phyloP scores from a whole-genome alignment of 2,888 invertebrate species.

The Oconnorella tubifera region DNA sequence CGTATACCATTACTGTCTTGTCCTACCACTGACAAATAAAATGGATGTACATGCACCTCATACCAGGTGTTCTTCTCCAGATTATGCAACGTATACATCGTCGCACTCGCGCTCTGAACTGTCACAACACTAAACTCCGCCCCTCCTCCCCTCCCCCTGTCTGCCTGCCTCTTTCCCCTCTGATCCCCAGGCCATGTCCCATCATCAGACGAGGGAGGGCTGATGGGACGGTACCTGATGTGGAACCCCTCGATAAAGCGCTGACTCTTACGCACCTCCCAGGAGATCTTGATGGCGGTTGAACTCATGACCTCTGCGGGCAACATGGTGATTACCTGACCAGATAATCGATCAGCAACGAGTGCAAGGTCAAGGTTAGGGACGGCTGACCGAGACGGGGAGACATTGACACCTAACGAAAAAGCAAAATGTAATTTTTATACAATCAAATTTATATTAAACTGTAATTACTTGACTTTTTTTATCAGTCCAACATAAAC shows the following conservation, averaged over 20 bases:
- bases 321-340: constrained; percentile 74
- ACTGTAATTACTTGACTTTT: too few species aligned
- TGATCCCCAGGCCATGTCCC: background rate
- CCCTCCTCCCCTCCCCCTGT: background rate
- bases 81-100: constrained; percentile 61
- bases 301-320: constrained; percentile 77
- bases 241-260: constrained; percentile 48
- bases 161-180: background rate
- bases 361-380: constrained; percentile 27
- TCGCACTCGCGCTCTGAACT: constrained; percentile 52
- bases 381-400: too few species aligned
- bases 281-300: constrained; percentile 79
- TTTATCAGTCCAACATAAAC: too few species aligned
- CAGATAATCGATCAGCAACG: constrained; percentile 60
- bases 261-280: too few species aligned
- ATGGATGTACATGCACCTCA: constrained; percentile 88
- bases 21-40: constrained; percentile 81
- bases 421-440: too few species aligned
- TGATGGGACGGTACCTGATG: constrained; percentile 32
- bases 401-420: too few species aligned
- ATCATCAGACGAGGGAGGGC: background rate
- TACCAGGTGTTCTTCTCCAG: constrained; percentile 80
- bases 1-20: constrained; percentile 80
- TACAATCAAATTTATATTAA: too few species aligned
- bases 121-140: constrained; percentile 66